Base-by-base conservation (phyloP, 2,113 vertebrate species). In the Ammodytes marinus region DNA sequence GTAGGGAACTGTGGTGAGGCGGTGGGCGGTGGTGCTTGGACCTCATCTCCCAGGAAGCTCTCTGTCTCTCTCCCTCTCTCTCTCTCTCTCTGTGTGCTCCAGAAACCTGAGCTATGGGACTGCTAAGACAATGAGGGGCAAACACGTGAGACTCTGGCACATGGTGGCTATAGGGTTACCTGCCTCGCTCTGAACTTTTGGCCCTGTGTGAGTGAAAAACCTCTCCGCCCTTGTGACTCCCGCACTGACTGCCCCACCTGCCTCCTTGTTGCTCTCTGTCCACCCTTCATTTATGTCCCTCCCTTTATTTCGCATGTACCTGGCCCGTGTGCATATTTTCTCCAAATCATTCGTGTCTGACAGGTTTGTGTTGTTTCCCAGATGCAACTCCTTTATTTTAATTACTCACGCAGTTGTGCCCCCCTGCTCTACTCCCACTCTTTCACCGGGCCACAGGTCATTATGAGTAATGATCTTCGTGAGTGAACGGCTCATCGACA, bases 141-240 rank as follows among this genome's bases (percentile, higher is more conserved):
- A 91, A 92, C 92, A 93, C 80, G 90, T 93, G 93, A 94, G 90
- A 81, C 87, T 77, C 67, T 70, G 77, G 90, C 90, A 92, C 93
- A 91, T 88, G 89, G 78, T 73, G 92, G 85, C 91, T 92, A 27
- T 27, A 78, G 49, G 79, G 87, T 93, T 93, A 93, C 93, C 91
- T 87, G 91, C 88, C 72, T 88, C 63, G 2, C 74, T 77, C 69
- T 95, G 93, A 95, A 95, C 94, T 95, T 92, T 95, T 94, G 92
- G 91, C 94, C 94, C 74, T 59, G 13, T 63, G 86, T 89, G 91
- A 64, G 87, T 89, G 91, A 74, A 74, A 92, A 92, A 77, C 88
- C 89, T 88, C 88, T 85, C 88, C 85, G 70, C 90, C 88, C 89
- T 80, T 64, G 82, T 86, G 75, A 86, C 88, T 92, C 91, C 81